Percentiles rank a stretch among this genome's conserved stretches.
Evolutionary conservation across 2,113 vertebrate species (phyloP).

Genomic region (Trichechus manatus): DNA sequence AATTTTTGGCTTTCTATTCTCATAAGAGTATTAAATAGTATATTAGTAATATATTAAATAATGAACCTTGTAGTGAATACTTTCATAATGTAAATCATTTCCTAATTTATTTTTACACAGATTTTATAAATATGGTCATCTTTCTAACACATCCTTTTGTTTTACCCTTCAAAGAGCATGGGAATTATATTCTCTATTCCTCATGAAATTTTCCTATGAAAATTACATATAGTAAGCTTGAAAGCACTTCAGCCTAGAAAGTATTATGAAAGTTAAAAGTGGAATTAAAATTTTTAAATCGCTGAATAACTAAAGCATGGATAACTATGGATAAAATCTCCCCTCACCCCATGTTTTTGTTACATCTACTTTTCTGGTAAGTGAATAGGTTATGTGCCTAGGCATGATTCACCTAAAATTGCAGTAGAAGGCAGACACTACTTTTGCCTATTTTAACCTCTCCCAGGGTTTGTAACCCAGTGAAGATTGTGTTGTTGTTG

Average conservation of each 20-base stretch:
- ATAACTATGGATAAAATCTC: background rate
- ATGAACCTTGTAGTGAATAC: background rate
- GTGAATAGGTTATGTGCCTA: background rate
- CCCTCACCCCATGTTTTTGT: background rate
- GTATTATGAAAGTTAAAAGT: background rate
- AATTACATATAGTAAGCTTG: background rate
- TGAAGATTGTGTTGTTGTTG: background rate
- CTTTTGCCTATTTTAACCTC: background rate
- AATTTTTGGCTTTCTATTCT: conserved; percentile 33
- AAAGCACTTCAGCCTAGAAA: background rate
- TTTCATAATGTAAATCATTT: conserved; percentile 14
- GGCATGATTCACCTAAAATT: background rate
- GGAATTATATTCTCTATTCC: background rate
- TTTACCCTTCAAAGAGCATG: background rate
- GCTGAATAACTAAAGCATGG: background rate
- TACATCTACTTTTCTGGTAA: background rate
- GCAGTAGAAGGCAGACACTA: background rate
- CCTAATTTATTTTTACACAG: conserved; percentile 23
- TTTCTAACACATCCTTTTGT: conserved; percentile 40
- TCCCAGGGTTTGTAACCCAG: background rate
- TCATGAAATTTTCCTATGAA: background rate
- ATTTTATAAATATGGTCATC: background rate
- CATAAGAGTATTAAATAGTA: background rate
- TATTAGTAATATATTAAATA: background rate
- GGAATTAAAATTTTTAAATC: background rate